Percentiles rank a stretch among this genome's conserved stretches.
These are phyloP conservation scores for Drosophila cognata DNA, from an alignment of 2,888 invertebrate genomes.

Conservation along the genomic window DNA sequence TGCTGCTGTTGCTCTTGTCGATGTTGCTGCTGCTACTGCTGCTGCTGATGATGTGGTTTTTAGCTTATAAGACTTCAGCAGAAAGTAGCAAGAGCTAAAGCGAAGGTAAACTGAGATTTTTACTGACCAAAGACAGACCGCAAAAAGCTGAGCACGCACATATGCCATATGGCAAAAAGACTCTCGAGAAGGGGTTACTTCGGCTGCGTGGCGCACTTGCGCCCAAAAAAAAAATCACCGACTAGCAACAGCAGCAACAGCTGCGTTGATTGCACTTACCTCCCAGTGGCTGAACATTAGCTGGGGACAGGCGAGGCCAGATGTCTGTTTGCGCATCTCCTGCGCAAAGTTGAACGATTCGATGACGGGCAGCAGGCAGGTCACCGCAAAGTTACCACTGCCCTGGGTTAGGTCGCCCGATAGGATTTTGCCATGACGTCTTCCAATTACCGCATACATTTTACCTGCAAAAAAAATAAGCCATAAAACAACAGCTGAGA, in stretches of 20 bases:
- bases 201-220: constrained; percentile 65
- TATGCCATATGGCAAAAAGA: constrained; percentile 50
- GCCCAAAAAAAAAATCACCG: constrained; percentile 52
- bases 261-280: constrained; percentile 86
- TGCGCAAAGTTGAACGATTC: constrained; percentile 98
- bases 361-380: constrained; percentile 96
- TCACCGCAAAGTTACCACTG: constrained; percentile 95
- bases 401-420: constrained; percentile 96
- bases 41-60: constrained; percentile 70
- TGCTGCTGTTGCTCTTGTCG: constrained; percentile 33
- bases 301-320: constrained; percentile 97
- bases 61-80: constrained; percentile 78
- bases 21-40: constrained; percentile 1
- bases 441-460: constrained; percentile 95
- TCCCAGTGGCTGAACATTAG: constrained; percentile 99
- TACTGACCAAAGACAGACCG: constrained; percentile 71
- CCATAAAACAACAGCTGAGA: constrained; percentile 11
- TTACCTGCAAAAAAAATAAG: constrained; percentile 87
- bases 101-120: constrained; percentile 77
- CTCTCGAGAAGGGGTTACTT: constrained; percentile 18
- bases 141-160: constrained; percentile 53
- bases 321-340: constrained; percentile 97
- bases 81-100: constrained; percentile 60
- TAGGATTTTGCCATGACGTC: constrained; percentile 94
- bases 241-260: constrained; percentile 38